phyloP scores from a whole-genome alignment of 2,888 invertebrate genomes.

The Nudaria mundana region DNA sequence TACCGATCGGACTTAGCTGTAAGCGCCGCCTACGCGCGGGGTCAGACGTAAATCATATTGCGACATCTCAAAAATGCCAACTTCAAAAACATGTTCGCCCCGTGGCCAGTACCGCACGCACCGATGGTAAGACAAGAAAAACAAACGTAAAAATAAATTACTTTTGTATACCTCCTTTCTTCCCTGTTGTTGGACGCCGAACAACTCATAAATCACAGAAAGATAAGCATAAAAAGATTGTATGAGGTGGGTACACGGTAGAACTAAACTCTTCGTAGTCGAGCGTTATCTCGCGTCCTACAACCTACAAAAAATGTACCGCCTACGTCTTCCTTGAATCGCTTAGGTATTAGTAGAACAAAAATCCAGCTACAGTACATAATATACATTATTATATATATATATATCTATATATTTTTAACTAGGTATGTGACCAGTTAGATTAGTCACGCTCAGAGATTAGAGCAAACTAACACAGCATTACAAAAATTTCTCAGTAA shows the following conservation, averaged over 20 bases:
- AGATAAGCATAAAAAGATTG: constrained; percentile 82
- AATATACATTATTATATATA: background rate
- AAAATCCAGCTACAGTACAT: constrained; percentile 20
- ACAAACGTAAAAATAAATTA: constrained; percentile 80
- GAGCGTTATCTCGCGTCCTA: constrained; percentile 74
- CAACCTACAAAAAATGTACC: constrained; percentile 61
- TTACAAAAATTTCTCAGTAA: constrained; percentile 28
- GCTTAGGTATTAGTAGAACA: constrained; percentile 32
- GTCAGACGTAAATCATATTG: constrained; percentile 74
- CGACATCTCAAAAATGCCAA: constrained; percentile 81
- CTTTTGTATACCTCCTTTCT: constrained; percentile 80
- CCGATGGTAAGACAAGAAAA: constrained; percentile 76
- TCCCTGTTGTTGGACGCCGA: constrained; percentile 79
- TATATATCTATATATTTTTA: constrained; percentile 9
- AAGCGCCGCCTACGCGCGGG: constrained; percentile 69
- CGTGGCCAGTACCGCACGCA: constrained; percentile 74
- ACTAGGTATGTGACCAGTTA: constrained; percentile 18
- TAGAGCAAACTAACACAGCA: constrained; percentile 15
- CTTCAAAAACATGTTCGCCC: constrained; percentile 77
- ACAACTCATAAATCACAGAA: constrained; percentile 79
- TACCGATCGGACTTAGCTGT: constrained; percentile 75
- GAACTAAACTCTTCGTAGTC: constrained; percentile 79
- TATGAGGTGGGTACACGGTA: constrained; percentile 78
- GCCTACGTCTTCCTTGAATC: constrained; percentile 64
- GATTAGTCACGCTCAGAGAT: constrained; percentile 27